phyloP scores from a whole-genome alignment of 2,888 invertebrate genomes.

The Euphydryas editha region DNA sequence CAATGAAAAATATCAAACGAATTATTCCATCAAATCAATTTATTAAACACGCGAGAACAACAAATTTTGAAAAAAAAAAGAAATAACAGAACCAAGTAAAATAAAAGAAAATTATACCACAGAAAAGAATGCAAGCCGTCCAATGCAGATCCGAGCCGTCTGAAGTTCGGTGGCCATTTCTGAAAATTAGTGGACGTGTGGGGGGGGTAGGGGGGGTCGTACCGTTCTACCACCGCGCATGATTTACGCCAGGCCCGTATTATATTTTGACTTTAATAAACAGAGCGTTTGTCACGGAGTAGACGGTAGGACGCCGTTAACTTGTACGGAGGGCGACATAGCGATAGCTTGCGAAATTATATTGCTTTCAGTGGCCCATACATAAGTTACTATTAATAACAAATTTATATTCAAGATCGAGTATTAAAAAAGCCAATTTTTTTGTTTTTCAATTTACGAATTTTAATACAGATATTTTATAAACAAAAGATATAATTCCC shows the following conservation, averaged over 20 bases:
- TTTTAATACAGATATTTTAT: neutral
- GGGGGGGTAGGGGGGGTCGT: constrained; percentile 42
- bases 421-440: too few relatives aligned
- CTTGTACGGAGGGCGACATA: constrained; percentile 27
- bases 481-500: neutral
- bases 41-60: neutral
- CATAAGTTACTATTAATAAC: neutral
- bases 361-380: neutral
- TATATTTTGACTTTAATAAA: constrained; percentile 86
- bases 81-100: constrained; percentile 26
- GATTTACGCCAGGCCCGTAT: constrained; percentile 86
- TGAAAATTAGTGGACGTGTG: constrained; percentile 78
- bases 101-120: constrained; percentile 43
- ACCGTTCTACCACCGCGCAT: constrained; percentile 60
- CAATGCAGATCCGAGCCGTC: constrained; percentile 54
- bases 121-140: constrained; percentile 53
- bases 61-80: neutral
- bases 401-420: too few relatives aligned
- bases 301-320: constrained; percentile 61
- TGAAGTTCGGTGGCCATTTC: constrained; percentile 75
- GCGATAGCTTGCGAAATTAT: constrained; percentile 8
- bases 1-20: neutral
- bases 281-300: constrained; percentile 77
- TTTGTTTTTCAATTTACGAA: too few relatives aligned
- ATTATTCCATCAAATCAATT: neutral